Base-by-base conservation (phyloP, 2,888 invertebrate genomes). In the Polietes domitor region DNA sequence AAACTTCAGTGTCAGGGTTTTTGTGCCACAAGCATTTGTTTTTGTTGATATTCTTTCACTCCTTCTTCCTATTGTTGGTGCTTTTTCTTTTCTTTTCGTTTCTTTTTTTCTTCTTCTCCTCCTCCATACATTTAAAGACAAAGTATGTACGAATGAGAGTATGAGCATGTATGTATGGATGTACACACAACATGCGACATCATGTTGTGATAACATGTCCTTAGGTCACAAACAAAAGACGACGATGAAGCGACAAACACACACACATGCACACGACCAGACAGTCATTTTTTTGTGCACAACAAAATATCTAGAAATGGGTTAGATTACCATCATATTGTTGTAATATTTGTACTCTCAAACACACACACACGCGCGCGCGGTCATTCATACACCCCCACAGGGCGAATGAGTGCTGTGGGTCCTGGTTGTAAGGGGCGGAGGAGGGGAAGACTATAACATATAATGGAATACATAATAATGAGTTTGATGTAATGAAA, bases 1-100 rank as follows among this genome's bases (percentile, higher is more conserved):
- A 84, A 84, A 84, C 81, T 84, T 84, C 84, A 84, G 84, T 84
- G 84, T 84, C 84, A 84, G 81, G 84, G 84, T 84, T 84, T 84
- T 81, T 81, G 78, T 84, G 84, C 78, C 84, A 84, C 65, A 75
- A 81, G 84, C 84, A 84, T 81, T 81, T 79, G 58, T 47, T 68
- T 43, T 68, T 55, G 73, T 72, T 80, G 63, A 28, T 72, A 68
- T 68, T 68, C 68, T 68, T 68, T 68, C 37, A 43, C 21, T 43
- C 12, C 43, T 7, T 68, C 21, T 68, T 68, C 17, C 32, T 63
- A 10, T 65, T 77, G 43, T 43, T 73, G 21, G 1, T 63, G 19
- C 65, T 72, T 9, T 3, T 32, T 32, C 7, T 32, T 32, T 7
- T 32, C 37, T 37, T 37, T 37, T 53, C 17, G 17, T 70, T n/a